Conservation (phyloP, 2,113 vertebrate genomes). For the Carollia perspicillata region DNA sequence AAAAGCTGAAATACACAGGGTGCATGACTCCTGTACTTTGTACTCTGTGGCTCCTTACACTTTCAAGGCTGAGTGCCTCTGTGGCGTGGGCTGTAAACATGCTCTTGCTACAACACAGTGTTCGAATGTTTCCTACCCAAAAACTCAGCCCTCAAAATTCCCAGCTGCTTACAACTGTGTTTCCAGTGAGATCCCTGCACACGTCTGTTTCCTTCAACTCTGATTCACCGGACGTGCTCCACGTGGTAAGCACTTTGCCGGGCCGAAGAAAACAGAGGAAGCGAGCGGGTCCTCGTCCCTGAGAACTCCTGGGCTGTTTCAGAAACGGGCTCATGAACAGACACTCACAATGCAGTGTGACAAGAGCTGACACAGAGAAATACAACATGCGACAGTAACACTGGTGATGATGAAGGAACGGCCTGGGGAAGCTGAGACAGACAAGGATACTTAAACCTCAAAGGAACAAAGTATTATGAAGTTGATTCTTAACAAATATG, state of each 20-base stretch:
- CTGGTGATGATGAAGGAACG: not conserved
- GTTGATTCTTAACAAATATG: not conserved
- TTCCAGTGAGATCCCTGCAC: not conserved
- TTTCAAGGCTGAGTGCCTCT: not conserved
- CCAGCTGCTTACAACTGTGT: not conserved
- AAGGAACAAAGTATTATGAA: not conserved
- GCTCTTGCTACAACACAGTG: not conserved
- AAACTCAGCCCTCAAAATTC: not conserved
- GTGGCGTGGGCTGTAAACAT: not conserved
- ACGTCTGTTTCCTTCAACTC: not conserved
- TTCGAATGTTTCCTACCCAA: not conserved
- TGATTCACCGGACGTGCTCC: not conserved
- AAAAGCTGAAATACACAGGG: not conserved
- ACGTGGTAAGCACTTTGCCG: not conserved
- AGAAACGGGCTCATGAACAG: not conserved
- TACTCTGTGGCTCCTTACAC: not conserved
- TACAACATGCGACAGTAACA: not conserved
- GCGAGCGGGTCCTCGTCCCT: not conserved
- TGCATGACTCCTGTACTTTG: not conserved
- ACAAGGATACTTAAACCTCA: not conserved
- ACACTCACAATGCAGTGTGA: not conserved
- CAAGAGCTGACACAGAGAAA: not conserved
- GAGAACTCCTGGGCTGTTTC: not conserved
- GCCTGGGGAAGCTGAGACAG: not conserved
- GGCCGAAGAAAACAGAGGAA: not conserved